Evolutionary conservation across 2,797 vertebrate species (phyloP).

Genomic region (Botia almorhae): DNA sequence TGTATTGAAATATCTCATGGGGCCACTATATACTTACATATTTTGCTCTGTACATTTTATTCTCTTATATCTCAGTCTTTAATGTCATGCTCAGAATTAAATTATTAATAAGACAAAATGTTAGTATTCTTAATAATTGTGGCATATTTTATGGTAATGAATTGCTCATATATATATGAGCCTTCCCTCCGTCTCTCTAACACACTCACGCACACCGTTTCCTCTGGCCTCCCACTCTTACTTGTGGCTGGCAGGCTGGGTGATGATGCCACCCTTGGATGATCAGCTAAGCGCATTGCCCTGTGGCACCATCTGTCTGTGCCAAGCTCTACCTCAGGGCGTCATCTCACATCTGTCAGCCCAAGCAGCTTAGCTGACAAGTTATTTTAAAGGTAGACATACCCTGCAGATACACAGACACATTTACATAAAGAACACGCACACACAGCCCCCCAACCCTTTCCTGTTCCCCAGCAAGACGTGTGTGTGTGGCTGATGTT

Average conservation of each 20-base stretch:
- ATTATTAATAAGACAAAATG: background rate
- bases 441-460: conserved; percentile 36
- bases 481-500: conserved; percentile 23
- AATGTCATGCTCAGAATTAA: too few relatives aligned
- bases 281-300: conserved; percentile 81
- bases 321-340: conserved; percentile 75
- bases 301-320: conserved; percentile 86
- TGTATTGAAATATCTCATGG: too few relatives aligned
- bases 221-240: conserved; percentile 27
- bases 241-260: conserved; percentile 49
- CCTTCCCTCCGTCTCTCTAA: conserved; percentile 65
- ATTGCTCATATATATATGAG: conserved; percentile 68
- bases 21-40: too few relatives aligned
- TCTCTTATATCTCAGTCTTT: too few relatives aligned
- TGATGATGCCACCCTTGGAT: conserved; percentile 61
- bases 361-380: conserved; percentile 77
- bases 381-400: conserved; percentile 76
- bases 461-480: conserved; percentile 22
- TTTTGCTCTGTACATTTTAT: too few relatives aligned
- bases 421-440: conserved; percentile 41
- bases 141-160: background rate
- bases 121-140: background rate
- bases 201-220: conserved; percentile 6
- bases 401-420: conserved; percentile 54
- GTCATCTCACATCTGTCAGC: conserved; percentile 79